These are phyloP conservation scores for Pinctada fucata DNA, from an alignment of 2,888 invertebrate genomes.

Conservation along the genomic window DNA sequence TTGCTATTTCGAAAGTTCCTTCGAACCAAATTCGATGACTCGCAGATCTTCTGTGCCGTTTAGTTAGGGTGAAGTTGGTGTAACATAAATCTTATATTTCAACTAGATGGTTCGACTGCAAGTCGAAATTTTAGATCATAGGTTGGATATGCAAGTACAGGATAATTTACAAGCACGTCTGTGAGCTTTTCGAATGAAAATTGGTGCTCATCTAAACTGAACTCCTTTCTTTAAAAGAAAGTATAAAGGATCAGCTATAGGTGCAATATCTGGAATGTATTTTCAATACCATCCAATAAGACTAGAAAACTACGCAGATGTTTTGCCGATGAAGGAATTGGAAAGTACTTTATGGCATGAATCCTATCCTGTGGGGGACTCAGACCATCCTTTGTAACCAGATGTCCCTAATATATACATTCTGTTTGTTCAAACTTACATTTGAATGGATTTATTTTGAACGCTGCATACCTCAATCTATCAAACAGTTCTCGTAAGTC, in stretches of 20 bases:
- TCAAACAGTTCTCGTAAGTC: constrained; percentile 39
- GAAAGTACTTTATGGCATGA: constrained; percentile 35
- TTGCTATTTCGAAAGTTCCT: constrained; percentile 26
- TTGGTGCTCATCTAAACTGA: constrained; percentile 32
- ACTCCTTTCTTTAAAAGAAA: constrained; percentile 33
- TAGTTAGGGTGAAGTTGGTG: constrained; percentile 41
- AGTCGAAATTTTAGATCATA: constrained; percentile 43
- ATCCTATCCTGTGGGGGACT: constrained; percentile 35
- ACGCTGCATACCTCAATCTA: constrained; percentile 33
- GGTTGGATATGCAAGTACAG: constrained; percentile 45
- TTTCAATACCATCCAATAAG: constrained; percentile 49
- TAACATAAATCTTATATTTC: constrained; percentile 48
- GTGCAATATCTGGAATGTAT: constrained; percentile 41
- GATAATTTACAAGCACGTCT: constrained; percentile 30
- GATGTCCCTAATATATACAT: constrained; percentile 45
- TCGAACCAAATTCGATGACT: constrained; percentile 34
- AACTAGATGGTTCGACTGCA: too few species aligned
- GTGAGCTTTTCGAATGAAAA: constrained; percentile 40
- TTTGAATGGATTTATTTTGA: constrained; percentile 42
- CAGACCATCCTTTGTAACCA: constrained; percentile 38
- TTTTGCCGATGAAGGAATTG: constrained; percentile 31
- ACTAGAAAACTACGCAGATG: constrained; percentile 35
- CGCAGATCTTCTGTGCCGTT: constrained; percentile 8
- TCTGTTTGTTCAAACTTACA: constrained; percentile 29
- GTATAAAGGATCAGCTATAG: constrained; percentile 37